Percentiles rank a stretch among this genome's conserved stretches.
These are phyloP conservation scores for Scortum barcoo DNA, from an alignment of 2,113 vertebrate genomes.

Conservation along the genomic window DNA sequence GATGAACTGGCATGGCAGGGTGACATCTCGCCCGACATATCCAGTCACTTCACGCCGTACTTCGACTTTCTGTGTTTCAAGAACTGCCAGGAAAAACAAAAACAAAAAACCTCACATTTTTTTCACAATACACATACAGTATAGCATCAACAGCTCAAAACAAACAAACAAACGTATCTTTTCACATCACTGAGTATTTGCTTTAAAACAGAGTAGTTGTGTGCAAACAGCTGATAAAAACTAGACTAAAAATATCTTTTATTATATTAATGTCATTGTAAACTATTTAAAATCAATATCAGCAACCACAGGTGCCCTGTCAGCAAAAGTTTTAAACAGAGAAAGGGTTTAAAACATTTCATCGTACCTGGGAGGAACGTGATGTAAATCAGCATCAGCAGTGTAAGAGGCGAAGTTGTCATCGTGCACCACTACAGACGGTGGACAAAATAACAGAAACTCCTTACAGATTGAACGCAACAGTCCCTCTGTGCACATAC, in stretches of 20 bases:
- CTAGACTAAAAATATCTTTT: background rate
- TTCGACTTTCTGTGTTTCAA: slow-evolving; percentile 48
- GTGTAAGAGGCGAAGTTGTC: background rate
- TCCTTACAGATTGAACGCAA: background rate
- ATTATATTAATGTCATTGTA: background rate
- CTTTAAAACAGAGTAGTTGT: background rate
- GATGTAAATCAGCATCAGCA: slow-evolving; percentile 43
- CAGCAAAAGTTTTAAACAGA: too few relatives aligned
- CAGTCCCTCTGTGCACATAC: too few relatives aligned
- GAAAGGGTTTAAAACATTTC: too few relatives aligned
- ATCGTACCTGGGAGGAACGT: slow-evolving; percentile 56
- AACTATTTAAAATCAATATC: background rate
- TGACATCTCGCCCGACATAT: slow-evolving; percentile 68
- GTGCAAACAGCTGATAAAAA: background rate
- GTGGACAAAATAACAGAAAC: slow-evolving; percentile 8
- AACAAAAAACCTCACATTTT: background rate
- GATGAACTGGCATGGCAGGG: slow-evolving; percentile 74
- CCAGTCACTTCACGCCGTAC: slow-evolving; percentile 64
- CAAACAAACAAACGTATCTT: background rate
- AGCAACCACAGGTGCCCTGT: background rate
- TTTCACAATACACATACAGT: background rate
- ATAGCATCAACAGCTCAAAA: background rate
- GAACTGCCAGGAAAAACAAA: slow-evolving; percentile 30
- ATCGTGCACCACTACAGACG: slow-evolving; percentile 8
- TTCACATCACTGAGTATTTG: background rate